Evolutionary conservation across 2,888 invertebrate genomes (phyloP).

Genomic region (Metallyticus violacea): DNA sequence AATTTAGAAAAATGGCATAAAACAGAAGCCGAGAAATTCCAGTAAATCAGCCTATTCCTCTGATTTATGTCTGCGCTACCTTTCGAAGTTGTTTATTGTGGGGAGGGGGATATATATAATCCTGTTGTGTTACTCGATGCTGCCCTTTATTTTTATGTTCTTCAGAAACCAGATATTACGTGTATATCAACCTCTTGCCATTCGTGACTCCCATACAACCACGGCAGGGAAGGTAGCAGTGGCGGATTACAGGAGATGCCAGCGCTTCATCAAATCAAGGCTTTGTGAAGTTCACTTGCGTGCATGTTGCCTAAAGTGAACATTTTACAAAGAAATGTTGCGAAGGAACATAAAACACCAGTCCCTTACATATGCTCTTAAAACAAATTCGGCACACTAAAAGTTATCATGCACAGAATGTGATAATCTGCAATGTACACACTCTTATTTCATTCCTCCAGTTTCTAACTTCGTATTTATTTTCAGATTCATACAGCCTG

Average conservation of each 20-base stretch:
- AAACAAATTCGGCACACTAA: no score
- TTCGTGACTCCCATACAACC: background rate
- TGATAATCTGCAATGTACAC: no score
- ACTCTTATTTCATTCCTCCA: no score
- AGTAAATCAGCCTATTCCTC: background rate
- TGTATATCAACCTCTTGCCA: background rate
- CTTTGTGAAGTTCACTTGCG: no score
- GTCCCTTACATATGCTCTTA: no score
- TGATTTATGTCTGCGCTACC: slow-evolving; percentile 5
- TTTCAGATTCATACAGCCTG: no score
- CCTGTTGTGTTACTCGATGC: background rate
- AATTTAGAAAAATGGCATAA: background rate
- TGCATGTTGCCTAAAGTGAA: no score
- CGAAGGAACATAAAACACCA: no score
- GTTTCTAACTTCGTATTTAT: no score
- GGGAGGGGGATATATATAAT: background rate
- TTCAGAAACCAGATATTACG: background rate
- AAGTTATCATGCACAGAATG: no score
- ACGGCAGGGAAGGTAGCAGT: background rate
- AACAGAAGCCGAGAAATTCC: background rate
- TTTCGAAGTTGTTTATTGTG: slow-evolving; percentile 8
- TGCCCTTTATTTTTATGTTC: background rate
- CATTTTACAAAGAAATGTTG: no score
- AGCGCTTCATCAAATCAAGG: background rate
- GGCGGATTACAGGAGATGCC: background rate